Base-by-base conservation (phyloP, 30 jellyfish, hydroid and myxozoan species). In the Kudoa iwatai region DNA sequence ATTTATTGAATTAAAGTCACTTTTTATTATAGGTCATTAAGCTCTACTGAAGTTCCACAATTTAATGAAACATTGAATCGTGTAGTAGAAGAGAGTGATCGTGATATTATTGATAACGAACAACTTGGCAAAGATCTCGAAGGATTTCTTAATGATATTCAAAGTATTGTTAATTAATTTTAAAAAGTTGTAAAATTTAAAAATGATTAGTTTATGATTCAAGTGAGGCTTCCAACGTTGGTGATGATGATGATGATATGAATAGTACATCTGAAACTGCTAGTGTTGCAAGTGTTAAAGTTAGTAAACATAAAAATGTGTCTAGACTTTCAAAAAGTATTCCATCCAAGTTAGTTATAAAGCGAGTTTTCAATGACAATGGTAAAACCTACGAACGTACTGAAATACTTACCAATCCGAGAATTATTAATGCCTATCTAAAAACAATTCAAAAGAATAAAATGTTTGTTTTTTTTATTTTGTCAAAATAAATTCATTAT, bases 41-140 rank as follows among this genome's bases (percentile, higher is more conserved):
- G 85, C n/a, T 71, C 93, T 0, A 87, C 60, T 32, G 87, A 74
- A 0, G 49, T 71, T 25, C 65, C 62, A 13, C 62, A 88, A 11
- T 54, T 85, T 0, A 88, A 77, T 47, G 96, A 77, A n/a, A n/a
- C n/a, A n/a, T n/a, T n/a, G n/a, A n/a, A n/a, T n/a, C n/a, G n/a
- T n/a, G n/a, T n/a, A n/a, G n/a, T n/a, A 50, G 96, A 63, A 41
- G 57, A 82, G 30, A 62, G 88, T 52, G 88, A 84, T 33, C 88
- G 62, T 47, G 96, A 77, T 43, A 55, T 64, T 1, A 77, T 88
- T 38, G 96, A 77, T 40, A 51, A 61, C 11, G 96, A 77, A 24
- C 88, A 62, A 47, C 77, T 77, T 7, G 88, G 88, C 1, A 77
- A 77, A 44, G 96, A 77, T 50, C 52, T 77, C 23, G 96, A 77